Conservation (phyloP, 2,888 invertebrate species). For the Chalcosyrphus nemorum region DNA sequence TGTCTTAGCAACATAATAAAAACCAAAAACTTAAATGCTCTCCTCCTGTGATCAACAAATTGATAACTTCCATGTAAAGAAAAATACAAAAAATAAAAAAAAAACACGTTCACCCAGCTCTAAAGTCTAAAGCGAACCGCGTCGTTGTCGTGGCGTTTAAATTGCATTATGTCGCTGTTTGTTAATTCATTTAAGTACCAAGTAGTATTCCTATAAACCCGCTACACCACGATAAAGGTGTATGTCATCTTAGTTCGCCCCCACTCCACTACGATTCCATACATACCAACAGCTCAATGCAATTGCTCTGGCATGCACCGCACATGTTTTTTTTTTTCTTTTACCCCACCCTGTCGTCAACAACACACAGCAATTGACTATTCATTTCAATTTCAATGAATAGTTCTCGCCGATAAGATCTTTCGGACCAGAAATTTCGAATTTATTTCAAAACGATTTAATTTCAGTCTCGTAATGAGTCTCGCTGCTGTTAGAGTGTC, state of each 20-base stretch:
- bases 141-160: slow-evolving; percentile 62
- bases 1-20: background rate
- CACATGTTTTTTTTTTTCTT: slow-evolving; percentile 8
- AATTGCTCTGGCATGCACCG: slow-evolving; percentile 46
- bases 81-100: too few relatives aligned
- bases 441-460: slow-evolving; percentile 25
- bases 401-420: slow-evolving; percentile 40
- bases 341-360: slow-evolving; percentile 18
- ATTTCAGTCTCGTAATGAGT: slow-evolving; percentile 56
- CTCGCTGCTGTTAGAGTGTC: slow-evolving; percentile 34
- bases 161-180: slow-evolving; percentile 58
- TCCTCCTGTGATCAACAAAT: background rate
- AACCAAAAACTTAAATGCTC: background rate
- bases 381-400: slow-evolving; percentile 45
- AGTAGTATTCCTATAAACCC: slow-evolving; percentile 16
- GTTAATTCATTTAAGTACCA: slow-evolving; percentile 62
- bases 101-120: background rate
- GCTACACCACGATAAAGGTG: slow-evolving; percentile 32
- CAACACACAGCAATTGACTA: slow-evolving; percentile 45
- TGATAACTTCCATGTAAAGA: slow-evolving; percentile 24
- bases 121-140: slow-evolving; percentile 50
- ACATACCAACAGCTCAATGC: slow-evolving; percentile 52
- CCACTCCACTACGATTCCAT: background rate
- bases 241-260: background rate
- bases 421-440: background rate